Percentiles rank a stretch among this genome's conserved stretches.
phyloP scores from a whole-genome alignment of 2,113 vertebrate species.

The Rhinoderma darwinii region DNA sequence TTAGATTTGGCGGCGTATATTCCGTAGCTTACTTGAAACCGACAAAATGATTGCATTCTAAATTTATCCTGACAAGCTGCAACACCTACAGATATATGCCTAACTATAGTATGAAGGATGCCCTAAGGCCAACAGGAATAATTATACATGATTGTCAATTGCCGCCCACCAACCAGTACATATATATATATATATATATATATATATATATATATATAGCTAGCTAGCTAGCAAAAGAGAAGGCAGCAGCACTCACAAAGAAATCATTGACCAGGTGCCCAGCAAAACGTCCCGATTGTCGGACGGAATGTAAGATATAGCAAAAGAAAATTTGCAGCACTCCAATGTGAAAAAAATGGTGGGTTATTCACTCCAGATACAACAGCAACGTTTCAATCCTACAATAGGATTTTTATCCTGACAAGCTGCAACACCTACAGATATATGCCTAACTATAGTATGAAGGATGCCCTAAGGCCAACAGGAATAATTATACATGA shows the following conservation, averaged over 20 bases:
- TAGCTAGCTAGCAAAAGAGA: too few species aligned
- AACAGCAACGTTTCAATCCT: too few species aligned
- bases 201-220: neutral
- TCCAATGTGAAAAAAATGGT: too few species aligned
- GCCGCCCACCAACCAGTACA: too few species aligned
- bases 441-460: neutral
- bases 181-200: slow-evolving; percentile 8
- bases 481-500: neutral
- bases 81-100: neutral
- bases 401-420: too few species aligned
- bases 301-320: too few species aligned
- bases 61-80: neutral
- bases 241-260: too few species aligned
- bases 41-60: neutral
- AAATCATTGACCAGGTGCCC: too few species aligned
- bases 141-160: too few species aligned
- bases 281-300: too few species aligned
- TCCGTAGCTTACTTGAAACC: neutral
- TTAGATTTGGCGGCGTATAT: neutral
- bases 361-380: too few species aligned
- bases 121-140: neutral
- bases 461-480: neutral
- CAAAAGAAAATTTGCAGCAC: too few species aligned
- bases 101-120: neutral
- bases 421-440: neutral